Base-by-base conservation (phyloP, 2,888 invertebrate genomes). In the Trachelus stipa region DNA sequence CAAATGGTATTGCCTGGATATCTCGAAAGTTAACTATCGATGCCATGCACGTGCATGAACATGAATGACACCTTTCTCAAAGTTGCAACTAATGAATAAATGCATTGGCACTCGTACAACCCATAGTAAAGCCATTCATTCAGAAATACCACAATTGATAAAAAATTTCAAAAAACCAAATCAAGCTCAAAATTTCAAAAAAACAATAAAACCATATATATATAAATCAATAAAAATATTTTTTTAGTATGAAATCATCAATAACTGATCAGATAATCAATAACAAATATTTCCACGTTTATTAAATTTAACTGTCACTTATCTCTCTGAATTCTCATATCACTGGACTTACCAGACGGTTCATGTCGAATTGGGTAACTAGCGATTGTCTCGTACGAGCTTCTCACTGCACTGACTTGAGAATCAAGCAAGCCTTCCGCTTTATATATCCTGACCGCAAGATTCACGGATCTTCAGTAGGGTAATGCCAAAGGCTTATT, bases 361-460 rank as follows among this genome's bases (percentile, higher is more conserved):
- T 82, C 86, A 86, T 86, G 77, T 77, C 78, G 86, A 15, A 56
- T 56, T 56, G 56, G 80, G 33, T 75, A 68, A 37, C 75, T 69
- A 75, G 31, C 30, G 73, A 76, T 35, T 76, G 34, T 76, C 56
- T 74, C 69, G 80, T 80, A 75, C 68, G 77, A 80, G 83, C 75
- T 83, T 81, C 83, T 81, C 82, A 81, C 81, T 83, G 82, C 83
- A 88, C 88, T 86, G 88, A 87, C 83, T 87, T 83, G 85, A 79
- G 81, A 83, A 76, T 80, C 75, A 78, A 74, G 81, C 80, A 77
- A 76, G 76, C 79, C 85, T 83, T 86, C 83, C 83, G 84, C 88
- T 86, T 88, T 89, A 87, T 88, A 88, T 89, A 88, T 85, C 85
- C 84, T 85, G 85, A 84, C 85, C 78, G 79, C 80, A 84, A 83